A percentile compares a stretch with the other conserved stretches of the same genome.
Conservation (phyloP, 2,888 invertebrate genomes). For the Pardosa pseudoannulata region DNA sequence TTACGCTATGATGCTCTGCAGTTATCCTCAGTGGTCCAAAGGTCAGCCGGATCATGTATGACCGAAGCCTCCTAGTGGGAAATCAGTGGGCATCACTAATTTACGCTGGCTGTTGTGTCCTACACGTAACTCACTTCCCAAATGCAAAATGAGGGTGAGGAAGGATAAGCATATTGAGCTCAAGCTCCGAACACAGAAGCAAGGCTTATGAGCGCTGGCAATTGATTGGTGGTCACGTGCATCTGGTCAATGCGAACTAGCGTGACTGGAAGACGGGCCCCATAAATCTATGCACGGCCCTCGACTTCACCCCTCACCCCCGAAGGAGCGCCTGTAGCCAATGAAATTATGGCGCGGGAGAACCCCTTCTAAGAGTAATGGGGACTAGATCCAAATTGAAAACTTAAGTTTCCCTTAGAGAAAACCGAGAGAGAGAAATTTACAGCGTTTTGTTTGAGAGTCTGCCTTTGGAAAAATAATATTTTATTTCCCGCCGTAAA, state of each 20-base stretch:
- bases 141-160: not conserved
- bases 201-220: slow-evolving; percentile 43
- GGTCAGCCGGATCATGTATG: too few species aligned
- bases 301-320: slow-evolving; percentile 15
- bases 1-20: too few species aligned
- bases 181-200: slow-evolving; percentile 9
- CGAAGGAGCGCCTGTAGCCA: slow-evolving; percentile 65
- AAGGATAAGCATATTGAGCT: slow-evolving; percentile 46
- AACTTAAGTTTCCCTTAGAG: slow-evolving; percentile 4
- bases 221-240: slow-evolving; percentile 72
- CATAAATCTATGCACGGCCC: slow-evolving; percentile 62
- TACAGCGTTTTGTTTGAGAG: not conserved
- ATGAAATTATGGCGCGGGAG: slow-evolving; percentile 62
- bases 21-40: too few species aligned
- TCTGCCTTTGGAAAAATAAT: too few species aligned
- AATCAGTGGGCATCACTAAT: not conserved
- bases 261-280: slow-evolving; percentile 67
- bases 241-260: slow-evolving; percentile 55
- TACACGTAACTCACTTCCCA: not conserved
- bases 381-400: slow-evolving; percentile 30
- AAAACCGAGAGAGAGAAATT: not conserved
- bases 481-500: too few species aligned
- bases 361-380: slow-evolving; percentile 19
- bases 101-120: not conserved
- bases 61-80: not conserved